These are phyloP conservation scores for Monochamus alternatus DNA, from an alignment of 2,888 invertebrate genomes.

Conservation along the genomic window DNA sequence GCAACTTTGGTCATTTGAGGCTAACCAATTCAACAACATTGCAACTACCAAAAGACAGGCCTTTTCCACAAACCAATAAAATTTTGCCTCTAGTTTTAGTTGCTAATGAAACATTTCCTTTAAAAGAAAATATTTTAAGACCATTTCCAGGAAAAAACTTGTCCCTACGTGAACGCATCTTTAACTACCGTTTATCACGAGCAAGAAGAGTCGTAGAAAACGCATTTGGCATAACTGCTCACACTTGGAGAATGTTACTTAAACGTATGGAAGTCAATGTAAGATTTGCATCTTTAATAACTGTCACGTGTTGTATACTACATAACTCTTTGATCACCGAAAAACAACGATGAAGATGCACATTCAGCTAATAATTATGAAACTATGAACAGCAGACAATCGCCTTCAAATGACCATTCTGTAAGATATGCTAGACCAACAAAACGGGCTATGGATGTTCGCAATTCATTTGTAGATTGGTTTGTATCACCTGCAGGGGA, in stretches of 20 bases:
- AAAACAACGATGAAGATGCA: background rate
- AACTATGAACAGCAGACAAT: background rate
- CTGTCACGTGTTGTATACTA: slow-evolving; percentile 15
- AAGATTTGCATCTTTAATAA: slow-evolving; percentile 13
- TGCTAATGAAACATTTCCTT: slow-evolving; percentile 8
- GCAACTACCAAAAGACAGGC: slow-evolving; percentile 12
- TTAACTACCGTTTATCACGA: slow-evolving; percentile 10
- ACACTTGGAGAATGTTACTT: slow-evolving; percentile 21
- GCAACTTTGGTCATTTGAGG: slow-evolving; percentile 5
- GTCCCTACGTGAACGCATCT: background rate
- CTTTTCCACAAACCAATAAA: slow-evolving; percentile 8
- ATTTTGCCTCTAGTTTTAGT: slow-evolving; percentile 15
- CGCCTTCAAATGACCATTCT: background rate
- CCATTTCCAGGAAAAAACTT: slow-evolving; percentile 21
- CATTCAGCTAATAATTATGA: slow-evolving; percentile 5
- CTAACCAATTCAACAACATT: background rate
- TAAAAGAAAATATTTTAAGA: slow-evolving; percentile 18
- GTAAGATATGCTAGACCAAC: slow-evolving; percentile 11
- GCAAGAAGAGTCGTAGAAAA: background rate
- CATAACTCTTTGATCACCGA: slow-evolving; percentile 5
- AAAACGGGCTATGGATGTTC: slow-evolving; percentile 1
- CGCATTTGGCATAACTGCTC: slow-evolving; percentile 21
- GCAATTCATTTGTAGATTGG: slow-evolving; percentile 17
- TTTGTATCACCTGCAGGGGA: background rate
- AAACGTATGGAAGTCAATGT: slow-evolving; percentile 21